A percentile compares a stretch with the other conserved stretches of the same genome.
These are phyloP conservation scores for Sardinella longiceps DNA, from an alignment of 2,797 vertebrate genomes.

Conservation along the genomic window DNA sequence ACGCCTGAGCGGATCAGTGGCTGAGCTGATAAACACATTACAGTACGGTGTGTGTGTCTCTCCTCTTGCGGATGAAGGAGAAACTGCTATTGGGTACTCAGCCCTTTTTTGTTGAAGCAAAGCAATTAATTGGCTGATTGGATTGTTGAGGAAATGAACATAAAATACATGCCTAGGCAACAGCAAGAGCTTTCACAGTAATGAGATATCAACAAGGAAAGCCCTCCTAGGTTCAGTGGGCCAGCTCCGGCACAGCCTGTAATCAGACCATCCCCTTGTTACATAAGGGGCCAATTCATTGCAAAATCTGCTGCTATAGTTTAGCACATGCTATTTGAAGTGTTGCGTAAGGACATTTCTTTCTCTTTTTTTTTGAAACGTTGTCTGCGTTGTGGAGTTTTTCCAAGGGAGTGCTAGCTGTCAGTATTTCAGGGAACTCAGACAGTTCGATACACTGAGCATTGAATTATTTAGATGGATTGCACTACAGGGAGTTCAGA, in stretches of 20 bases:
- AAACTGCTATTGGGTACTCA: slow-evolving; percentile 47
- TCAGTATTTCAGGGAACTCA: slow-evolving; percentile 17
- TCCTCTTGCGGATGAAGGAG: background rate
- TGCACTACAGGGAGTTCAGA: slow-evolving; percentile 46
- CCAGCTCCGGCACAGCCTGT: background rate
- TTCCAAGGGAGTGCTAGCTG: background rate
- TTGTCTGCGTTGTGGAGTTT: slow-evolving; percentile 1
- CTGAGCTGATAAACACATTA: background rate
- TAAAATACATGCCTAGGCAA: slow-evolving; percentile 66
- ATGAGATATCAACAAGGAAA: slow-evolving; percentile 44
- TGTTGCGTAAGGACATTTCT: background rate
- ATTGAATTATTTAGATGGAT: slow-evolving; percentile 53
- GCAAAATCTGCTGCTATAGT: background rate
- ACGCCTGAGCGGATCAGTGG: background rate
- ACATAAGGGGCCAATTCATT: slow-evolving; percentile 12
- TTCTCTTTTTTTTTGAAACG: background rate
- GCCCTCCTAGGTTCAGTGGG: background rate
- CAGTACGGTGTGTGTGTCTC: too few species aligned
- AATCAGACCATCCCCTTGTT: background rate
- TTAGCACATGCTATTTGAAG: slow-evolving; percentile 15
- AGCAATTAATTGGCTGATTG: slow-evolving; percentile 71
- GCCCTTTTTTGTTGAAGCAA: slow-evolving; percentile 55
- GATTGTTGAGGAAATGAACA: slow-evolving; percentile 69
- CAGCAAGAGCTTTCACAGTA: slow-evolving; percentile 58
- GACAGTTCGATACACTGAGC: slow-evolving; percentile 31